These are phyloP conservation scores for Achroia grisella DNA, from an alignment of 1,140 invertebrate genomes.

Conservation along the genomic window DNA sequence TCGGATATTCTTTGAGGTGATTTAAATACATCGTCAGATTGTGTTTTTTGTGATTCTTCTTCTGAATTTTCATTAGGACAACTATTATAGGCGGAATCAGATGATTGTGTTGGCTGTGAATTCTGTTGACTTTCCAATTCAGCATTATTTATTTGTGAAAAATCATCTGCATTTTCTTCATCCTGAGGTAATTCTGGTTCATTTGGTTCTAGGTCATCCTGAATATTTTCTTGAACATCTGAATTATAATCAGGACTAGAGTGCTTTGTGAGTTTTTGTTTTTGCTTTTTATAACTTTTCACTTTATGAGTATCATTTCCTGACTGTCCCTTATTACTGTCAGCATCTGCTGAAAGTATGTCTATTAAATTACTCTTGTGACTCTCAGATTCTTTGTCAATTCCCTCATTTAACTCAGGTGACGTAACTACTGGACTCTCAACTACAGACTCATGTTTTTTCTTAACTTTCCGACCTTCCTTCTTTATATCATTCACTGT, in stretches of 20 bases:
- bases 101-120: conserved; percentile 41
- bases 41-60: conserved; percentile 48
- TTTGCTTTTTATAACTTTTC: conserved; percentile 52
- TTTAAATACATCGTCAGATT: conserved; percentile 61
- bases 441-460: conserved; percentile 35
- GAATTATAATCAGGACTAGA: conserved; percentile 27
- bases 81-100: conserved; percentile 62
- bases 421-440: conserved; percentile 16
- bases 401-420: conserved; percentile 27
- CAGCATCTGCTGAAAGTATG: conserved; percentile 38
- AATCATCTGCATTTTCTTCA: conserved; percentile 25
- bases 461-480: conserved; percentile 47
- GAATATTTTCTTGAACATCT: conserved; percentile 14
- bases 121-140: conserved; percentile 24
- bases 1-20: conserved; percentile 53
- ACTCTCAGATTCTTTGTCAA: conserved; percentile 31
- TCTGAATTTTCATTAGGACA: conserved; percentile 61
- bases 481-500: conserved; percentile 58
- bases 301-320: conserved; percentile 27
- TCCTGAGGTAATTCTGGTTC: conserved; percentile 10
- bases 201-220: conserved; percentile 16
- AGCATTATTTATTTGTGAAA: conserved; percentile 20
- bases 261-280: conserved; percentile 47
- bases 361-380: conserved; percentile 53
- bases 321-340: conserved; percentile 17